phyloP scores from a whole-genome alignment of 2,888 invertebrate species.

The Branchellion lobata region DNA sequence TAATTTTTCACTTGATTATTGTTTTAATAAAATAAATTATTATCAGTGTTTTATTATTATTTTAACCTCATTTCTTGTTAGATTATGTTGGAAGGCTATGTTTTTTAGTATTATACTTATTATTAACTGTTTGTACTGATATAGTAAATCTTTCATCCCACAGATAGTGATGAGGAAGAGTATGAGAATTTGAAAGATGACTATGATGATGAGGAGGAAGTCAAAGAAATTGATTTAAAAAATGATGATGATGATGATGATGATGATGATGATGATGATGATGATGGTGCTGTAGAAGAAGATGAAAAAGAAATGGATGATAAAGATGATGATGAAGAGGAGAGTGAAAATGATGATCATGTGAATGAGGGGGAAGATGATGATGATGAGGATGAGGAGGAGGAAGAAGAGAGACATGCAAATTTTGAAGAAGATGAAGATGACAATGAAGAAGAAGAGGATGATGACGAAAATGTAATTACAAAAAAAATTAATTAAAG shows the following conservation, averaged over 20 bases:
- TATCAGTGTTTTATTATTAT: neutral
- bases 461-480: neutral
- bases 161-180: constrained; percentile 17
- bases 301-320: constrained; percentile 20
- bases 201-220: constrained; percentile 29
- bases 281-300: constrained; percentile 10
- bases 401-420: constrained; percentile 9
- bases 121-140: too few species aligned
- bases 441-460: neutral
- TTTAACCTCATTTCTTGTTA: too few species aligned
- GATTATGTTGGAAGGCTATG: too few species aligned
- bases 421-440: constrained; percentile 21
- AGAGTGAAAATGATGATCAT: neutral
- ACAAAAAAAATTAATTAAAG: neutral
- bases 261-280: neutral
- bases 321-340: neutral
- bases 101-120: too few species aligned
- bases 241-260: constrained; percentile 3
- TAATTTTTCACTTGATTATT: too few species aligned
- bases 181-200: constrained; percentile 13
- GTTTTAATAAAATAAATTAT: neutral
- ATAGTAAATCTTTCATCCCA: too few species aligned
- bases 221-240: neutral
- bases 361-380: constrained; percentile 10
- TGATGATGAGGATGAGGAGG: neutral